phyloP scores from a whole-genome alignment of 2,888 invertebrate species.

The Lysandra bellargus region DNA sequence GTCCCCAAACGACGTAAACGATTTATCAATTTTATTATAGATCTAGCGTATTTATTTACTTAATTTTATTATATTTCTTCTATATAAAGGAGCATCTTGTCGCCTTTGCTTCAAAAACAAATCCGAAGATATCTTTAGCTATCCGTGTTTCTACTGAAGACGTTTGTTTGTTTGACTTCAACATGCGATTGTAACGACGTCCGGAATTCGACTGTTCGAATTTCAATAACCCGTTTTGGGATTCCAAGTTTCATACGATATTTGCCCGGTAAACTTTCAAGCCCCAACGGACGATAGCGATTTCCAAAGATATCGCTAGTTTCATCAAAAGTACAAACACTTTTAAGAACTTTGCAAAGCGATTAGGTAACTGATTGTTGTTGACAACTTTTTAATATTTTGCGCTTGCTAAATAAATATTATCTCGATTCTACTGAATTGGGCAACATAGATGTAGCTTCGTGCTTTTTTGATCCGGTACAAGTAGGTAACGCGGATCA shows the following conservation, averaged over 20 bases:
- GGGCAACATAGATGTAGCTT: background rate
- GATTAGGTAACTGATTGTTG: background rate
- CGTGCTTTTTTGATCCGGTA: background rate
- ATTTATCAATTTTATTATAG: too few relatives aligned
- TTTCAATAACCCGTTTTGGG: background rate
- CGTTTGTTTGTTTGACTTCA: background rate
- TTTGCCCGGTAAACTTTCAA: background rate
- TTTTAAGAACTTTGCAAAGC: background rate
- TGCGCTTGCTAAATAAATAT: background rate
- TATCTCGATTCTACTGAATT: too few relatives aligned
- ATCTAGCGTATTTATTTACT: too few relatives aligned
- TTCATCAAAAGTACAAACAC: background rate
- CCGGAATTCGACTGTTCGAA: background rate
- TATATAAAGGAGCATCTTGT: too few relatives aligned
- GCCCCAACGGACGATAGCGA: background rate
- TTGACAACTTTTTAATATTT: background rate
- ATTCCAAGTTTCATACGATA: conserved; percentile 10
- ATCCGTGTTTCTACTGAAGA: background rate
- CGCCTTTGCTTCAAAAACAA: too few relatives aligned
- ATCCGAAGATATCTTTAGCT: too few relatives aligned
- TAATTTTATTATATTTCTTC: too few relatives aligned
- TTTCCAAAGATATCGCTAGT: conserved; percentile 15
- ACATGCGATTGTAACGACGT: background rate
- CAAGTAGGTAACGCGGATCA: too few relatives aligned
- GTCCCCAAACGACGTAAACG: too few relatives aligned